Base-by-base conservation (phyloP, 2,888 invertebrate genomes). In the Steromphala cineraria region DNA sequence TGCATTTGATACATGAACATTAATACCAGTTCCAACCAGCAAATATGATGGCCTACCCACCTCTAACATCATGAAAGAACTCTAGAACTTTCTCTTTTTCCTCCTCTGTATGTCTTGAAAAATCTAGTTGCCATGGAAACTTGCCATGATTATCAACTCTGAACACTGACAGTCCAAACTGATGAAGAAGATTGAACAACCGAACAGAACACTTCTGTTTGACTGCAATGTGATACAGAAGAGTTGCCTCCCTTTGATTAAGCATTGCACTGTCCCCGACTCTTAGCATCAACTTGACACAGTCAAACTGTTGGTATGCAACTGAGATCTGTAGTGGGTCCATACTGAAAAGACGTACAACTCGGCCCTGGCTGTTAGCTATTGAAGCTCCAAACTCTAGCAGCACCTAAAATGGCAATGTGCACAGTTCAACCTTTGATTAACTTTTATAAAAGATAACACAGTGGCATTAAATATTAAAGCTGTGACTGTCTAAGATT, bases 321-420 rank as follows among this genome's bases (percentile, higher is more conserved):
- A 86, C 79, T 10, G 83, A 78, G 21, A 87, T 81, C 67, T 83
- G 82, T 19, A 86, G 83, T 13, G 85, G 83, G 31, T 85, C 83
- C 79, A 79, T 82, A 67, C 67, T 80, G 67, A 80, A 83, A 13
- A 75, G 40, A 4, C 82, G 77, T 0, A 55, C 56, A 7, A 78
- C 53, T 36, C 80, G 78, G 7, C 79, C 79, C 21, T 77, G 53
- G 5, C 79, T 67, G 21, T 75, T 53, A 53, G 84, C 80, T 15
- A 86, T 77, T 28, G 84, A 75, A 5, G 87, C 87, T 4, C 86
- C 86, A 80, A 80, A 77, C 31, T 81, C 76, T n/a, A 86, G 56
- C 77, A 87, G 71, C 10, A 82, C 62, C 87, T 87, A 81, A n/a
- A 80, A 46, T 10, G 19, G 71, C 46, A 46, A 10, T 5, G 46